Base-by-base conservation (phyloP, 2,888 invertebrate genomes). In the Drosophila glabriapex region DNA sequence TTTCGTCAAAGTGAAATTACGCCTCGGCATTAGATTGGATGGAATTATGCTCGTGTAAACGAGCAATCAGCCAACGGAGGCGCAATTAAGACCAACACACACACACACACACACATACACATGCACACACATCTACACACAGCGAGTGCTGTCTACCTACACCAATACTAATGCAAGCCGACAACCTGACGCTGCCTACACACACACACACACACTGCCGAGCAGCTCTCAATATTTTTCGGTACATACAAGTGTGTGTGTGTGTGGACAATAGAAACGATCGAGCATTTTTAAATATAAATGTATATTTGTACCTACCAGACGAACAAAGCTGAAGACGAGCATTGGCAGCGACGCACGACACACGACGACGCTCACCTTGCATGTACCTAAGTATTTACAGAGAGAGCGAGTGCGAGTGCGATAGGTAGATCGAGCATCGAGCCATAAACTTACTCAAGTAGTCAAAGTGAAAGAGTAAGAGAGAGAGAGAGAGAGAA, bases 21-120 rank as follows among this genome's bases (percentile, higher is more conserved):
- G 88, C 91, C 90, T 85, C 91, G 88, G 75, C 88, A 82, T 88
- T 83, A 91, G 90, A 90, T 90, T 90, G 90, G 90, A 83, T 78
- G 86, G 76, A 80, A 83, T 80, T 82, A 80, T 85, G 83, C 63
- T 82, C 76, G 82, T 84, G 82, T 82, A 80, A 74, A 69, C 68
- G 78, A 78, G 72, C 78, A 71, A 75, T 80, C 79, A 78, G 81
- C 86, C 80, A 88, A 73, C 82, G 68, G 78, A 75, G 76, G 74
- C 84, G 82, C 78, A 87, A 86, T 88, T 88, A 86, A 77, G 72
- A 61, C 75, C 61, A 83, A 70, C 52, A 77, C 60, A 73, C n/a
- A 54, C 68, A 67, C 22, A 56, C 41, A 55, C 28, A 4, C 19
- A 63, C 55, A 29, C 9, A 52, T 10, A 2, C n/a, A 10, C 19